Percentiles rank a stretch among this genome's conserved stretches.
These are phyloP conservation scores for Machimus atricapillus DNA, from an alignment of 2,888 invertebrate species.

Conservation along the genomic window DNA sequence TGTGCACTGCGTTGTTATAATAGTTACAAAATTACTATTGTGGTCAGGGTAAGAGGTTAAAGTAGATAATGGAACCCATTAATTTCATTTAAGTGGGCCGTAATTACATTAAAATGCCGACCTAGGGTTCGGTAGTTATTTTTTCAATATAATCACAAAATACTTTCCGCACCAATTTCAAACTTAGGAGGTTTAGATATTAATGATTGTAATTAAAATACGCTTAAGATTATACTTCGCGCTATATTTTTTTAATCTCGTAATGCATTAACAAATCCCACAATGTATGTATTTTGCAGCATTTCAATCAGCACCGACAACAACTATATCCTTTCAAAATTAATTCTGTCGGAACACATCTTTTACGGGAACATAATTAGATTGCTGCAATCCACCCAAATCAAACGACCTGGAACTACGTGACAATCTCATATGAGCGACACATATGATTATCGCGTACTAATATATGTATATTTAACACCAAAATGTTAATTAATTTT, in stretches of 20 bases:
- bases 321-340: neutral
- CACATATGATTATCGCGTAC: neutral
- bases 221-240: neutral
- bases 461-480: constrained; percentile 25
- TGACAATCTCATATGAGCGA: constrained; percentile 31
- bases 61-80: constrained; percentile 48
- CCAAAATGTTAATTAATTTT: constrained; percentile 36
- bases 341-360: neutral
- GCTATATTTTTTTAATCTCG: neutral
- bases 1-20: neutral
- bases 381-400: neutral
- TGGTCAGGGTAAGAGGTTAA: constrained; percentile 41
- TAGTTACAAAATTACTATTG: constrained; percentile 38
- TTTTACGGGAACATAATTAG: neutral
- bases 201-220: neutral
- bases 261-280: neutral
- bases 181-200: neutral
- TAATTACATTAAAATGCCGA: constrained; percentile 42
- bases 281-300: neutral
- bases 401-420: constrained; percentile 1
- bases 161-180: neutral
- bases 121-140: neutral
- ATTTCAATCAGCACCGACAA: neutral
- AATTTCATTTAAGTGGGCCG: constrained; percentile 47
- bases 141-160: neutral